phyloP scores from a whole-genome alignment of 2,797 vertebrate species.

The Peromyscus eremicus region DNA sequence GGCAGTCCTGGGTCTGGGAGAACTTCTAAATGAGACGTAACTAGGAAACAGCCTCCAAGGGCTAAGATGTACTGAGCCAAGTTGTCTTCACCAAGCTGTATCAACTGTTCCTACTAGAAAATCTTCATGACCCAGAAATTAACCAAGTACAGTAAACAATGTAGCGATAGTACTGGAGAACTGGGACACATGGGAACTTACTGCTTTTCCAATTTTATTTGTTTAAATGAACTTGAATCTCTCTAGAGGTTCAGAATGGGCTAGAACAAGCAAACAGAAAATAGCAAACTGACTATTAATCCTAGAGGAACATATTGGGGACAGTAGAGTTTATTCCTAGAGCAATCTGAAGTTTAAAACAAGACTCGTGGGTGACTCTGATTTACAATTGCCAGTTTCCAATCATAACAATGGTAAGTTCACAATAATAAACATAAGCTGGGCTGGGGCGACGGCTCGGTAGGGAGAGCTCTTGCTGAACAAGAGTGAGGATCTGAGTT shows the following conservation, averaged over 20 bases:
- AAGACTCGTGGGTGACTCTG: slow-evolving; percentile 6
- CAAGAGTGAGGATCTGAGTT: neutral
- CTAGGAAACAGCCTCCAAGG: neutral
- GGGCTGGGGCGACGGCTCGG: neutral
- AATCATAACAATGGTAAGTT: slow-evolving; percentile 3
- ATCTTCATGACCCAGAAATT: neutral
- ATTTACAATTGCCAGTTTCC: neutral
- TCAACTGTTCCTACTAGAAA: neutral
- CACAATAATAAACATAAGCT: neutral
- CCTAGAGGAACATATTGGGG: slow-evolving; percentile 9
- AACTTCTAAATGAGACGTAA: slow-evolving; percentile 27
- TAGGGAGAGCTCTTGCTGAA: neutral
- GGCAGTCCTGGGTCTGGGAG: slow-evolving; percentile 23
- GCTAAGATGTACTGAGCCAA: neutral
- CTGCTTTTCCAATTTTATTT: slow-evolving; percentile 27
- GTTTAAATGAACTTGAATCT: neutral
- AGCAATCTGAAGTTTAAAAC: slow-evolving; percentile 38
- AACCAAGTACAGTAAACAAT: neutral
- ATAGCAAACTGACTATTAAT: slow-evolving; percentile 17
- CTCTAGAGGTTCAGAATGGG: neutral
- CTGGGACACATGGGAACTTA: neutral
- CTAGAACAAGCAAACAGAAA: slow-evolving; percentile 18
- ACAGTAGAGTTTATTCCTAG: neutral
- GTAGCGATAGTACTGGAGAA: neutral
- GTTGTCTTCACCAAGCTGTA: neutral